Conservation (phyloP, 2,113 vertebrate genomes). For the Plecturocebus donacophilus region DNA sequence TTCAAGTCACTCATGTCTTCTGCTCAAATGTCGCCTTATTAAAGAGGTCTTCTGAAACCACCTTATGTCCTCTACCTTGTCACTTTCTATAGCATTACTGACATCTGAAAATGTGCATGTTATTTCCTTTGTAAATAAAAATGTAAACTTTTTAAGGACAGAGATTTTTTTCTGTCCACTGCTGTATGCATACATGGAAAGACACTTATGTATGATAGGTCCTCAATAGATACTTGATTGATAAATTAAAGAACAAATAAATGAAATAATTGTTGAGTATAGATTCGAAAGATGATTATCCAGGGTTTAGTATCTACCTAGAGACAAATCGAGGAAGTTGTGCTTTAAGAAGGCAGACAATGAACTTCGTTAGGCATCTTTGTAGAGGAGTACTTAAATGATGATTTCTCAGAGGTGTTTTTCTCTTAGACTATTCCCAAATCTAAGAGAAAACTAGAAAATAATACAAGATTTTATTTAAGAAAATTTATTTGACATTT, state of each 20-base stretch:
- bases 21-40: neutral
- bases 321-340: neutral
- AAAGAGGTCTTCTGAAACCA: neutral
- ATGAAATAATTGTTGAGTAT: neutral
- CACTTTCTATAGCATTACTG: neutral
- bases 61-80: neutral
- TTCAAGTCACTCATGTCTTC: neutral
- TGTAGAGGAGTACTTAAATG: neutral
- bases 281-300: neutral
- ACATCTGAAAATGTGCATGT: neutral
- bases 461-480: neutral
- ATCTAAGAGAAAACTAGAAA: neutral
- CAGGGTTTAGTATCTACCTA: neutral
- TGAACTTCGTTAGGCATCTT: neutral
- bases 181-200: neutral
- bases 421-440: constrained; percentile 5
- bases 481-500: neutral
- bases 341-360: neutral
- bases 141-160: neutral
- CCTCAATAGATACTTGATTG: neutral
- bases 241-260: neutral
- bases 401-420: neutral
- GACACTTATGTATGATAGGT: neutral
- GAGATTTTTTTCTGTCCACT: neutral
- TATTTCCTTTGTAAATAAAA: neutral